Conservation (phyloP, 2,113 vertebrate species). For the Sorex araneus region DNA sequence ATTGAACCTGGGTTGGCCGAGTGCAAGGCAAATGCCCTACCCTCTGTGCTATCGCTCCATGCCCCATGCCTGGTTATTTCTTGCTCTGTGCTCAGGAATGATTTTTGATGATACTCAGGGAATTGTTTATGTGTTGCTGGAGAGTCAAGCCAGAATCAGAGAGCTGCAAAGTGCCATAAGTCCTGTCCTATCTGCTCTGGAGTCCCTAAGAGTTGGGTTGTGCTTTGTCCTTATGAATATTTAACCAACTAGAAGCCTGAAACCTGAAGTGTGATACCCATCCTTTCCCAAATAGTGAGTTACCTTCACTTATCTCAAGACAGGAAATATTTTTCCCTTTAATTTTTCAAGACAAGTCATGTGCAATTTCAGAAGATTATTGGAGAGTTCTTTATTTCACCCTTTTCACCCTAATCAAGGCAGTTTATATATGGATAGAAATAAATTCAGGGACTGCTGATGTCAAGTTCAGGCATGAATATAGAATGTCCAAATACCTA, state of each 20-base stretch:
- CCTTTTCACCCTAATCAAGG: background rate
- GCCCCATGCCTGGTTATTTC: too few relatives aligned
- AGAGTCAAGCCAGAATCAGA: too few relatives aligned
- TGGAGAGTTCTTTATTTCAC: background rate
- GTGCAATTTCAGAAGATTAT: background rate
- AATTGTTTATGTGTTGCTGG: too few relatives aligned
- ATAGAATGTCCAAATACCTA: background rate
- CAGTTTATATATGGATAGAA: conserved; percentile 7
- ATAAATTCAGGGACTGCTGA: background rate
- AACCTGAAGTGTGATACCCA: background rate
- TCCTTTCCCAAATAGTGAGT: background rate
- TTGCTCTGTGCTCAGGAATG: too few relatives aligned
- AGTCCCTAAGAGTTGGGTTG: too few relatives aligned
- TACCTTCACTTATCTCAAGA: background rate
- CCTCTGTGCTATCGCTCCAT: too few relatives aligned
- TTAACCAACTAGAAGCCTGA: background rate
- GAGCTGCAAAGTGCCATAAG: too few relatives aligned
- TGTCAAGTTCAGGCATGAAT: background rate
- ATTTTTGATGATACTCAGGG: too few relatives aligned
- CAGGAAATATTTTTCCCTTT: conserved; percentile 21
- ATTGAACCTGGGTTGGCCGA: too few relatives aligned
- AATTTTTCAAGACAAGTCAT: conserved; percentile 5
- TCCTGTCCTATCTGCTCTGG: too few relatives aligned
- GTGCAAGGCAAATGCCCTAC: too few relatives aligned
- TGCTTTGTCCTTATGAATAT: background rate